These are phyloP conservation scores for Phyllostomus discolor DNA, from an alignment of 2,113 vertebrate genomes.

Conservation along the genomic window DNA sequence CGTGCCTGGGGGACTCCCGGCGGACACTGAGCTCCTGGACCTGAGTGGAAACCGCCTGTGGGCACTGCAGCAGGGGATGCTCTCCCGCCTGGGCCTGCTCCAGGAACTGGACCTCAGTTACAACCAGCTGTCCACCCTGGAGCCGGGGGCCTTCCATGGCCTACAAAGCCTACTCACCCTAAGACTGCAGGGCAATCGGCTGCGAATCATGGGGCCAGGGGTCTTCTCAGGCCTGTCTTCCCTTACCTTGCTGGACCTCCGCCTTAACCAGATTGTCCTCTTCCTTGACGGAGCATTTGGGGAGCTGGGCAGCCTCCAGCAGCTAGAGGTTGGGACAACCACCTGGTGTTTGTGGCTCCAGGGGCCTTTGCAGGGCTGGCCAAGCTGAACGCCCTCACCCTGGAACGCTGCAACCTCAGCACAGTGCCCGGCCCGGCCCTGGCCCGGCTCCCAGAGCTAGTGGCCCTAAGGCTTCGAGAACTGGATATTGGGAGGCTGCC, in stretches of 20 bases:
- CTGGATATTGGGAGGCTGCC: conserved; percentile 83
- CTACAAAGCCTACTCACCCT: conserved; percentile 82
- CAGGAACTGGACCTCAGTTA: conserved; percentile 89
- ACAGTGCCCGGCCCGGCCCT: conserved; percentile 86
- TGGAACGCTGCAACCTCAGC: conserved; percentile 90
- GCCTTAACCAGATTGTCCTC: conserved; percentile 91
- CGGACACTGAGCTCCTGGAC: conserved; percentile 83
- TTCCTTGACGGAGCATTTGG: conserved; percentile 90
- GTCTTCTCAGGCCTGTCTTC: conserved; percentile 85
- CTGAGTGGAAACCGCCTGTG: conserved; percentile 88
- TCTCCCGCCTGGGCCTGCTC: conserved; percentile 83
- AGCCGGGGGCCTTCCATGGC: conserved; percentile 88
- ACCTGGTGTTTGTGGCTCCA: conserved; percentile 87
- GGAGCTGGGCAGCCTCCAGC: conserved; percentile 82
- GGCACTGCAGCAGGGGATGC: conserved; percentile 84
- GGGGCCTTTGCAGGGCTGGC: conserved; percentile 85
- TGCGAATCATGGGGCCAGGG: conserved; percentile 88
- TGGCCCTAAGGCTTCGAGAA: conserved; percentile 80
- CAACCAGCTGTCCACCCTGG: conserved; percentile 89
- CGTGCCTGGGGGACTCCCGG: conserved; percentile 83
- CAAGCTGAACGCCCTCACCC: conserved; percentile 82
- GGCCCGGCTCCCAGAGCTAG: conserved; percentile 83
- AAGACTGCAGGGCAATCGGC: conserved; percentile 83
- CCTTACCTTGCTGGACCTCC: conserved; percentile 86
- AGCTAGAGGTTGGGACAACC: conserved; percentile 85